These are phyloP conservation scores for Tromatobia lineatoria DNA, from an alignment of 2,888 invertebrate genomes.

Conservation along the genomic window DNA sequence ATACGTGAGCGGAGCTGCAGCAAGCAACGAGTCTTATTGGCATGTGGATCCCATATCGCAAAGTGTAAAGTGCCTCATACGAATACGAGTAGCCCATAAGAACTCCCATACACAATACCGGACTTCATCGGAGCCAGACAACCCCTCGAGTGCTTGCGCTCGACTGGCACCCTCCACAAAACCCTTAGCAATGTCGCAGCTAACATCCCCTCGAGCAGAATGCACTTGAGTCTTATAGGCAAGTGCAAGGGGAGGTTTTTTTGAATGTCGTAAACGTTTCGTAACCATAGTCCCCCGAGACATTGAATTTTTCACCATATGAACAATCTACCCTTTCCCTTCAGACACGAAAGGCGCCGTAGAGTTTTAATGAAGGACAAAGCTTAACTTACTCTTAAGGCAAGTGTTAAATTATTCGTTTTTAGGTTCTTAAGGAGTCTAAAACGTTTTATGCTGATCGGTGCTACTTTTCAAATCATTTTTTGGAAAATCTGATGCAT, in stretches of 20 bases:
- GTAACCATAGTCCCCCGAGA: constrained; percentile 9
- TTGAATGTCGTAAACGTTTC: constrained; percentile 16
- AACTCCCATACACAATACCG: constrained; percentile 63
- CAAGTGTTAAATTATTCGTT: too few species aligned
- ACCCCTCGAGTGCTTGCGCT: constrained; percentile 63
- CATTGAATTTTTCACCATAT: constrained; percentile 14
- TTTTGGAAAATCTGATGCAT: too few species aligned
- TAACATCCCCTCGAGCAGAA: constrained; percentile 45
- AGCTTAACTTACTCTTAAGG: background rate
- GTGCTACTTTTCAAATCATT: too few species aligned
- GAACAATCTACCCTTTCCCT: background rate
- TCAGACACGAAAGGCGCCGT: background rate
- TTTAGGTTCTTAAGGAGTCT: too few species aligned
- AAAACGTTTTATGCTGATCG: too few species aligned
- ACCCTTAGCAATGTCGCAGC: constrained; percentile 58
- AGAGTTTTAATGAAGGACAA: background rate
- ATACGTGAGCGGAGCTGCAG: constrained; percentile 29
- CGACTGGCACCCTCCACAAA: constrained; percentile 57
- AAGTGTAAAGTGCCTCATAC: constrained; percentile 13
- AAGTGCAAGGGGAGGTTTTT: constrained; percentile 28
- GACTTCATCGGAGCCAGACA: constrained; percentile 65
- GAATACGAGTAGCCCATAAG: constrained; percentile 30
- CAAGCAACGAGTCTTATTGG: constrained; percentile 42
- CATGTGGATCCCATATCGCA: constrained; percentile 27
- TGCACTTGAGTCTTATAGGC: constrained; percentile 61